Conservation (phyloP, 1,140 invertebrate species). For the Drosophila quadrilineata region DNA sequence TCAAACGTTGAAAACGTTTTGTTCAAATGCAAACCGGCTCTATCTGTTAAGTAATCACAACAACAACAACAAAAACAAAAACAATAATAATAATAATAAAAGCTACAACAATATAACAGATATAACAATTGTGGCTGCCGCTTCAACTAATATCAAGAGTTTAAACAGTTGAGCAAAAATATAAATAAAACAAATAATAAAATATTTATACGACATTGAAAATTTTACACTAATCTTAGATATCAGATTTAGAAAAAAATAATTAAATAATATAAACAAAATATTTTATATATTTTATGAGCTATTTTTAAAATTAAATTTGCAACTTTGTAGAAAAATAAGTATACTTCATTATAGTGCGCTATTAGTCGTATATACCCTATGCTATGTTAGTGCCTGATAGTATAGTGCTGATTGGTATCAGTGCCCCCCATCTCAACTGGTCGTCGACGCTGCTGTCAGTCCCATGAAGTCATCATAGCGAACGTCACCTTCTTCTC, state of each 20-base stretch:
- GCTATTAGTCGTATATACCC: too few species aligned
- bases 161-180: slow-evolving; percentile 6
- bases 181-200: slow-evolving; percentile 24
- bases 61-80: slow-evolving; percentile 26
- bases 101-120: too few species aligned
- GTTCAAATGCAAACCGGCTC: slow-evolving; percentile 70
- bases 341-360: too few species aligned
- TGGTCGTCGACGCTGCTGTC: slow-evolving; percentile 6
- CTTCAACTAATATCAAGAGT: slow-evolving; percentile 14
- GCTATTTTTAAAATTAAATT: too few species aligned
- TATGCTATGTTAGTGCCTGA: too few species aligned
- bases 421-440: slow-evolving; percentile 29
- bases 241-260: slow-evolving; percentile 6
- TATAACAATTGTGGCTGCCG: background rate
- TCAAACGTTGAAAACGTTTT: slow-evolving; percentile 49
- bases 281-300: too few species aligned
- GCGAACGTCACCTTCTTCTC: slow-evolving; percentile 8
- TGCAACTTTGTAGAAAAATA: too few species aligned
- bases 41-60: slow-evolving; percentile 59
- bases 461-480: slow-evolving; percentile 46
- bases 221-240: too few species aligned
- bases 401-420: slow-evolving; percentile 40
- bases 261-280: slow-evolving; percentile 22
- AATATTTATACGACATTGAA: too few species aligned
- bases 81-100: slow-evolving; percentile 20